Evolutionary conservation across 2,797 vertebrate species (phyloP).

Genomic region (Enteromius unitaeniatus): DNA sequence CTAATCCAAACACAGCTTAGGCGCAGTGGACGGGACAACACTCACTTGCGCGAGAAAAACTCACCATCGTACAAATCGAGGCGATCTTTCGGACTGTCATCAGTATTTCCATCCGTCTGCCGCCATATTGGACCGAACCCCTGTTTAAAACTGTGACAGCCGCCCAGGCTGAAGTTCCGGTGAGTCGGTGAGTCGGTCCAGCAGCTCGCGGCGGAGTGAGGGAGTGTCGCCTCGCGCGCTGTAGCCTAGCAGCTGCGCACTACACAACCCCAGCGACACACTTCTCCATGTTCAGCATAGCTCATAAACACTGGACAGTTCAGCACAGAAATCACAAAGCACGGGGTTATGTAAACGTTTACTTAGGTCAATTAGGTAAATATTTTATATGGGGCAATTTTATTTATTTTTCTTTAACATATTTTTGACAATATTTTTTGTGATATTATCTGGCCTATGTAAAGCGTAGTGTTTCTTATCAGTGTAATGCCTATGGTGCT

Average conservation of each 20-base stretch:
- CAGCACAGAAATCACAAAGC: too few species aligned
- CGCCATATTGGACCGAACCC: slow-evolving; percentile 87
- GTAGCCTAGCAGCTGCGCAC: not conserved
- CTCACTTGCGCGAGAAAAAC: slow-evolving; percentile 53
- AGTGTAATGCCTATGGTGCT: not conserved
- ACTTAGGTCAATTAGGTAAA: not conserved
- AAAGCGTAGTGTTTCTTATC: not conserved
- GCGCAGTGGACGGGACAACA: slow-evolving; percentile 58
- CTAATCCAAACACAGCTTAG: slow-evolving; percentile 55
- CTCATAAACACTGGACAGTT: not conserved
- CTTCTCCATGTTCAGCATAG: too few species aligned
- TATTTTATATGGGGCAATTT: not conserved
- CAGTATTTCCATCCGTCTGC: slow-evolving; percentile 90
- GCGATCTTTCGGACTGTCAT: slow-evolving; percentile 96
- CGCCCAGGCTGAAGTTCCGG: slow-evolving; percentile 77
- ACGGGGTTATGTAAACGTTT: too few species aligned
- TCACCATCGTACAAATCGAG: slow-evolving; percentile 97
- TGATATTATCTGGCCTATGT: not conserved
- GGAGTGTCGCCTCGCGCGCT: slow-evolving; percentile 65
- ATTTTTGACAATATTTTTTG: not conserved
- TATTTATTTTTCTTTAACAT: not conserved
- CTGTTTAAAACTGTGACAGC: slow-evolving; percentile 79
- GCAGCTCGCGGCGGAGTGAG: slow-evolving; percentile 58
- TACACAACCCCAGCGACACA: too few species aligned
- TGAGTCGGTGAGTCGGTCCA: slow-evolving; percentile 64